Base-by-base conservation (phyloP, 2,888 invertebrate species). In the Latheticus oryzae region DNA sequence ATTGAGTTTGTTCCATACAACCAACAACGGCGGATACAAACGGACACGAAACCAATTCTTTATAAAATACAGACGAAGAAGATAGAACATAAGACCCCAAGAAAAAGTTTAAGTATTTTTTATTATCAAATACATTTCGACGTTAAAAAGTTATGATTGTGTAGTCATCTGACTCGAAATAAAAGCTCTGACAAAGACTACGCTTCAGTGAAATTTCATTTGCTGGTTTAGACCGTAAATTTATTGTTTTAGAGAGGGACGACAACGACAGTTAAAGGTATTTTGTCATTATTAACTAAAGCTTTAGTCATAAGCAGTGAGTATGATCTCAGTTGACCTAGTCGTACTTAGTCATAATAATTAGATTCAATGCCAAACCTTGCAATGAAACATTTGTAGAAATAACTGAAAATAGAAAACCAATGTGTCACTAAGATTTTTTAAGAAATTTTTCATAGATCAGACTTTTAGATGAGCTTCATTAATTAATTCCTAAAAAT, bases 71-170 rank as follows among this genome's bases (percentile, higher is more conserved):
- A n/a, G 30, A 13, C 24, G 35, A 47, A 21, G 13, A 42, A n/a
- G 26, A 42, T 26, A n/a, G 8, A 35, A 17, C 11, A 5, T 9
- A 19, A 37, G 43, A 7, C 47, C 19, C 17, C n/a, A n/a, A n/a
- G 23, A 35, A 15, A 19, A 47, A 47, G 3, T 47, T 45, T 19
- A 32, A 45, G 45, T 45, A 17, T 11, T 47, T 47, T 47, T 47
- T n/a, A 33, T 47, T 47, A 33, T 32, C 19, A 45, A 32, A 35
- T 30, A 47, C 33, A 15, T 33, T 23, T 35, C 24, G 28, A 47
- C 35, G 15, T 23, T 32, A 30, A 32, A 32, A 33, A 12, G 32
- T 32, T 43, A 28, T 16, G 43, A 21, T 47, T 19, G 8, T 21
- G 21, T 13, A 21, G 16, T 19, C 5, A 17, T 9, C 19, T 17